Evolutionary conservation across 2,113 vertebrate genomes (phyloP).

Genomic region (Mystacornis crossleyi): DNA sequence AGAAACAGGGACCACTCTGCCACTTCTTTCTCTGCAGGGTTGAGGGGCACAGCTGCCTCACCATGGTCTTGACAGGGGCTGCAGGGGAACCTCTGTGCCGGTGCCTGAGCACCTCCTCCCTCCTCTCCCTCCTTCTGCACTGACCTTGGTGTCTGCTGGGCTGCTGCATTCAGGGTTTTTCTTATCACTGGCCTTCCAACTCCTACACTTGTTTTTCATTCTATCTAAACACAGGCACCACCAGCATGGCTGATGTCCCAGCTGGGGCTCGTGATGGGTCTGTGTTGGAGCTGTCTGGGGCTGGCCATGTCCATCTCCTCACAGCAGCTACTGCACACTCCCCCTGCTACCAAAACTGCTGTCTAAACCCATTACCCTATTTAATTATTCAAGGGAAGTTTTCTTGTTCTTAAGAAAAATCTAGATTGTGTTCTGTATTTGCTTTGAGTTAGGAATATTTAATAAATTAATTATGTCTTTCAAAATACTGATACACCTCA

Average conservation of each 20-base stretch:
- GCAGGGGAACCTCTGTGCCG: fast-evolving
- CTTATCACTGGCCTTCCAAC: fast-evolving
- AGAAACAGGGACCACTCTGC: neutral
- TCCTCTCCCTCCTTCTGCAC: neutral
- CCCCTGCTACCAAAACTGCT: neutral
- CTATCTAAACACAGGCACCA: neutral
- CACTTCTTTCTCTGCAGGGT: neutral
- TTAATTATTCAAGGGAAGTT: neutral
- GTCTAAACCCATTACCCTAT: neutral
- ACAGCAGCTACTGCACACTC: neutral
- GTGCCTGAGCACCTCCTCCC: neutral
- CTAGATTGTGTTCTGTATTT: neutral
- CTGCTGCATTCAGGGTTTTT: neutral
- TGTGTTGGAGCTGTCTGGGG: neutral
- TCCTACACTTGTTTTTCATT: neutral
- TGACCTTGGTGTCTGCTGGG: neutral
- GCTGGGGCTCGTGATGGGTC: fast-evolving
- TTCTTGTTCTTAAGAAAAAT: neutral
- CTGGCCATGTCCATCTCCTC: neutral
- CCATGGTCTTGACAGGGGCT: neutral
- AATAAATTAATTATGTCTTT: neutral
- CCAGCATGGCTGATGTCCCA: fast-evolving
- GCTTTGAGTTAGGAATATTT: neutral
- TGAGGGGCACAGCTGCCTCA: neutral
- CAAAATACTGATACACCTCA: neutral